Conservation (phyloP, 2,797 vertebrate species). For the Pogonophryne albipinna region DNA sequence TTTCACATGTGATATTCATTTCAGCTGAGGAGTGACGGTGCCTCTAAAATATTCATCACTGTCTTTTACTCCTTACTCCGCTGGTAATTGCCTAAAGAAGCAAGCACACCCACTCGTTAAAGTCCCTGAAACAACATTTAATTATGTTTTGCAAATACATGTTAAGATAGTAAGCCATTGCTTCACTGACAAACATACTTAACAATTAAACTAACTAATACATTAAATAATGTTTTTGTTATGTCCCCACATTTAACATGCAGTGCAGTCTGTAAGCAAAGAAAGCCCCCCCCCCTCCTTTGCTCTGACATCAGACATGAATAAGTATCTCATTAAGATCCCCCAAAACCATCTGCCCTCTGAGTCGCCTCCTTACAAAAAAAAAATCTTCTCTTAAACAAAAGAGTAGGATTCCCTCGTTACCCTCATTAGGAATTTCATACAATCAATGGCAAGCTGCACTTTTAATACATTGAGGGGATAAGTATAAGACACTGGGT, state of each 20-base stretch:
- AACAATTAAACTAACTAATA: neutral
- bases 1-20: slow-evolving; percentile 63
- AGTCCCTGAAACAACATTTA: neutral
- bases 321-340: slow-evolving; percentile 78
- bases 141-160: neutral
- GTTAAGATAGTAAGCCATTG: neutral
- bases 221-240: slow-evolving; percentile 19
- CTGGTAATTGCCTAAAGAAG: slow-evolving; percentile 38
- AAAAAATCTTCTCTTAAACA: slow-evolving; percentile 63
- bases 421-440: slow-evolving; percentile 61
- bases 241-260: slow-evolving; percentile 29
- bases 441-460: slow-evolving; percentile 20
- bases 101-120: neutral
- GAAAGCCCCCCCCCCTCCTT: slow-evolving; percentile 32
- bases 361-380: slow-evolving; percentile 61
- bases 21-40: slow-evolving; percentile 37
- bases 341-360: slow-evolving; percentile 79
- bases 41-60: slow-evolving; percentile 72
- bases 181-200: neutral
- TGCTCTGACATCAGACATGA: slow-evolving; percentile 76
- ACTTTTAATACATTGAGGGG: slow-evolving; percentile 23
- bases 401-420: slow-evolving; percentile 69
- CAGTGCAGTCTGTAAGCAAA: slow-evolving; percentile 20
- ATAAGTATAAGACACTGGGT: neutral
- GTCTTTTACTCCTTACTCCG: slow-evolving; percentile 39